phyloP scores from a whole-genome alignment of 2,113 vertebrate genomes.

The Bubalus kerabau region DNA sequence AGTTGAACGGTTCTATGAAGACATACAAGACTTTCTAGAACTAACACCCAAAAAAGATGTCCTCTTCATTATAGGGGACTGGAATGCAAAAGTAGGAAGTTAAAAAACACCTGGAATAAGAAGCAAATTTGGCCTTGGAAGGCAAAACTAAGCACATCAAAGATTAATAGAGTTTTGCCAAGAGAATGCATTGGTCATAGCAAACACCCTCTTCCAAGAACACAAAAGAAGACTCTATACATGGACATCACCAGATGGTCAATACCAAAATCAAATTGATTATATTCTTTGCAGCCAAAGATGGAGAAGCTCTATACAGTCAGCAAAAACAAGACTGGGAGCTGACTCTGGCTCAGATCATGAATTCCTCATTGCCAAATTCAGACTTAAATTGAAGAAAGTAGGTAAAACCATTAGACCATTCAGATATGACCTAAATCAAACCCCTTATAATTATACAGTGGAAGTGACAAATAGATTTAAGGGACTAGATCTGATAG shows the following conservation, averaged over 20 bases:
- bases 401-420: not conserved
- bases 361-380: not conserved
- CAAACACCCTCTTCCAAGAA: not conserved
- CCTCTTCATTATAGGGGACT: not conserved
- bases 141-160: not conserved
- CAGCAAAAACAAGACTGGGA: not conserved
- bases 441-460: not conserved
- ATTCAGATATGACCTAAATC: not conserved
- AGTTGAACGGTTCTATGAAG: not conserved
- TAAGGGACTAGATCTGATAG: not conserved
- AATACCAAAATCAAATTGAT: not conserved
- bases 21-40: not conserved
- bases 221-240: not conserved
- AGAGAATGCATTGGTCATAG: not conserved
- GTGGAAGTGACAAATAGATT: not conserved
- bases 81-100: not conserved
- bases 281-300: not conserved
- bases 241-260: not conserved
- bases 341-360: not conserved
- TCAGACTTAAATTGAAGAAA: not conserved
- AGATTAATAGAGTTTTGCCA: not conserved
- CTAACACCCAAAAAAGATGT: not conserved
- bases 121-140: not conserved
- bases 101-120: not conserved
- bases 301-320: not conserved